Base-by-base conservation (phyloP, 1,140 invertebrate genomes). In the Amphibalanus amphitrite region DNA sequence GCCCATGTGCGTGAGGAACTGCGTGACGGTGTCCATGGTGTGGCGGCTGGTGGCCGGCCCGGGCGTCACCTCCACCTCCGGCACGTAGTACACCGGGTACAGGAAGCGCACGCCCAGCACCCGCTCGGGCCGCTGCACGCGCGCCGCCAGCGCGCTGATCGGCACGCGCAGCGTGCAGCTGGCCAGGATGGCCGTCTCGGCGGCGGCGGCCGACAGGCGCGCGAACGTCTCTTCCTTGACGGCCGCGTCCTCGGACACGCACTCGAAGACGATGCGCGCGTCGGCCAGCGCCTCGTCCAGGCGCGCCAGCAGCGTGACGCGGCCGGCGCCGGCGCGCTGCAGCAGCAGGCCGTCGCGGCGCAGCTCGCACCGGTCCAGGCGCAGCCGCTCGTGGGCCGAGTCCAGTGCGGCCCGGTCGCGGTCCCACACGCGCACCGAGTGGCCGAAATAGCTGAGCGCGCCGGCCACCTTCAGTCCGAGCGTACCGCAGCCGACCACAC, bases 381-480 rank as follows among this genome's bases (percentile, higher is more conserved):
- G 77, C 30, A 83, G 77, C 69, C 80, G 74, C 38, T 77, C 71
- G 72, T 77, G 78, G 0, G 81, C 78, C 69, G 75, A 79, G 73
- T 83, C 79, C 25, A 83, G 74, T 0, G 76, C 71, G 13, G 76
- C 72, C 3, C 77, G 67, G 74, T 79, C 79, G n/a, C 74, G 76
- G 71, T 83, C 82, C 75, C 78, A 80, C 1, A 82, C 77, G 69
- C 81, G 80, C 20, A 83, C 82, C 74, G 80, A 75, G 74, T 83
- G 82, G n/a, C 82, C 82, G 78, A 82, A 79, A 71, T 82, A 69
- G 68, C 38, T 17, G 29, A 69, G 29, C 4, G 29, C 38, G 17
- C 81, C 81, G 75, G 81, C 81, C 71, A 83, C 82, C 77, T 81
- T 82, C 3, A 79, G 75, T 10, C 82, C 82, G 72, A 83, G 75